Evolutionary conservation across 2,888 invertebrate genomes (phyloP), one percentile per base, ranked within the genome.

Genomic region (Temnothorax unifasciatus): DNA sequence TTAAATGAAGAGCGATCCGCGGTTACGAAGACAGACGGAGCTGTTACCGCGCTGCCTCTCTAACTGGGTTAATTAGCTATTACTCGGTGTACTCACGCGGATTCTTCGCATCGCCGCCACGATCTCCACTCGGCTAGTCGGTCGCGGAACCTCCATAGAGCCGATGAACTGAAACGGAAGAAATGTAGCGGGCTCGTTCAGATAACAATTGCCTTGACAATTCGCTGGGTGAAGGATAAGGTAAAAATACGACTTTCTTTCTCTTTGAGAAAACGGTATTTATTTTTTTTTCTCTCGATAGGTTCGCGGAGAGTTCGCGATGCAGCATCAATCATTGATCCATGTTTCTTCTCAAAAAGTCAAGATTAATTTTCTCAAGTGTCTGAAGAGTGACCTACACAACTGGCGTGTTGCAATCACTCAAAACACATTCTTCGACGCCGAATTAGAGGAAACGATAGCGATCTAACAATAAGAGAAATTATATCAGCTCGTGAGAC

Each of bases 21-120:
- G 25, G 64, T 59, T 54, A 57, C 68, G 64, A 34, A 47, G 66
- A 66, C 63, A 63, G 77, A 69, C 61, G 59, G 77, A 69, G 11
- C 50, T 50, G 44, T 52, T 52, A 15, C 50, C 73, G 61, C 69
- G 68, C 83, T 86, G 82, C 66, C 54, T 84, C n/a, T 18, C 50
- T 59, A 77, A 77, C 54, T 69, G 34, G 69, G 66, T 83, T 87
- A 89, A 90, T 83, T 86, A 88, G 71, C 81, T 76, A 85, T 54
- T 86, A 83, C 81, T 84, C 63, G 75, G 34, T 6, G 0, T 87
- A 96, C 97, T 98, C 96, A 99, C 99, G 95, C 99, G 97, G 95
- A 99, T 99, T 93, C 99, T 96, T 87, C 99, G 97, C 99, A 99
- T 99, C 88, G 99, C 99, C 87, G 99, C 99, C 85, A 99, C 99